A percentile compares a stretch with the other conserved stretches of the same genome.
phyloP scores from a whole-genome alignment of 2,113 vertebrate genomes.

The Garra rufa region DNA sequence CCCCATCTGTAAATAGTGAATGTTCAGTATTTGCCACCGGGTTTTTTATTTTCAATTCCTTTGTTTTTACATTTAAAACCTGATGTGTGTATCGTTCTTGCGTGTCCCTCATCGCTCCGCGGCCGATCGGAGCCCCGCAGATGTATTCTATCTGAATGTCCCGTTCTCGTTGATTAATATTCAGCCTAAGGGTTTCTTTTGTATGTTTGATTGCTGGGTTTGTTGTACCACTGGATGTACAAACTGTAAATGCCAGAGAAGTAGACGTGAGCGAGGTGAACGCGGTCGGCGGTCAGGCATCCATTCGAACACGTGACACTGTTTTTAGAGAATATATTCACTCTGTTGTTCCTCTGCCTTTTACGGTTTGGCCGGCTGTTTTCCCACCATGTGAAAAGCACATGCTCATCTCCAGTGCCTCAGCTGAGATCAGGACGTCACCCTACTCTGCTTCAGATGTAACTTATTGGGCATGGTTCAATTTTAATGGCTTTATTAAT shows the following conservation, averaged over 20 bases:
- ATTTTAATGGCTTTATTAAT: slow-evolving; percentile 83
- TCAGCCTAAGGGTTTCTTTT: slow-evolving; percentile 49
- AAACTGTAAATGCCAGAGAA: slow-evolving; percentile 73
- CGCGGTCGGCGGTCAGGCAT: background rate
- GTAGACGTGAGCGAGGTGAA: slow-evolving; percentile 48
- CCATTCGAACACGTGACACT: slow-evolving; percentile 22
- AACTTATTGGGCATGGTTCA: slow-evolving; percentile 80
- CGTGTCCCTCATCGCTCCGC: slow-evolving; percentile 63
- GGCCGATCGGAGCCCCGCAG: slow-evolving; percentile 65
- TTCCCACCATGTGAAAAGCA: slow-evolving; percentile 67
- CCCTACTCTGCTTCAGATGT: slow-evolving; percentile 77
- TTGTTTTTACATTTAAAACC: slow-evolving; percentile 66
- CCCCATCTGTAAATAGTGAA: slow-evolving; percentile 91
- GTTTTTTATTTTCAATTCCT: slow-evolving; percentile 71
- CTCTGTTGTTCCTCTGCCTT: slow-evolving; percentile 21
- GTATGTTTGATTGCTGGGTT: slow-evolving; percentile 70
- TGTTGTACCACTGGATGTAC: slow-evolving; percentile 79
- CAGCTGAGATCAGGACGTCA: slow-evolving; percentile 71
- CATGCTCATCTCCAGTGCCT: slow-evolving; percentile 76
- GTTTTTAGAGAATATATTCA: slow-evolving; percentile 14
- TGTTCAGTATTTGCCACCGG: slow-evolving; percentile 91
- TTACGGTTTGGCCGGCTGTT: slow-evolving; percentile 32
- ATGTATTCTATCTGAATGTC: slow-evolving; percentile 82
- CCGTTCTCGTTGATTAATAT: slow-evolving; percentile 78
- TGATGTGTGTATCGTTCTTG: slow-evolving; percentile 76